Evolutionary conservation across 2,113 vertebrate genomes (phyloP), one percentile per base, ranked within the genome.

Genomic region (Phaethornis superciliosus): DNA sequence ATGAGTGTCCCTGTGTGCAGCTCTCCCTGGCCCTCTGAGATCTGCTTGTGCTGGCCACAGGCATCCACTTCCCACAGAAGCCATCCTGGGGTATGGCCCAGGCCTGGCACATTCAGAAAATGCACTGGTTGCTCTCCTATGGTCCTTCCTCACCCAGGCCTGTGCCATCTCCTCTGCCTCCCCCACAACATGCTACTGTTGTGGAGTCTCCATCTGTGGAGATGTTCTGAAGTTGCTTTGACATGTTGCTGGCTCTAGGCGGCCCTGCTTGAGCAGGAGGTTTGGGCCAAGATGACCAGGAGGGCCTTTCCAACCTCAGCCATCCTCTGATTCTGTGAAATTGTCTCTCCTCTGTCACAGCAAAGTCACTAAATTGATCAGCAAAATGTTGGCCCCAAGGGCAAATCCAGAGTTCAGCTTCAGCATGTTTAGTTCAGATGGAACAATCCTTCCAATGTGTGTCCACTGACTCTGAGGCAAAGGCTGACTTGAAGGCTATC

Each of bases 391-490:
- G 62, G 42, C 22, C 59, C 17, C 0, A 1, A 46, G 17, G 51
- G 17, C 24, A 87, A 72, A 60, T 23, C 23, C 54, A 22, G 14
- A 49, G 49, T 12, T 89, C 58, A 69, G 55, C 24, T 94, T 30
- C 26, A 3, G 15, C 0, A 1, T 15, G 24, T 27, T 28, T 42
- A 52, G 28, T 65, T 71, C 49, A 44, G 55, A 30, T 1, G 35
- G 62, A 75, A 17, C 0, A 0, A 56, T 76, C 51, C n/a, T 72
- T 71, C 54, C 0, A 0, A 52, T 4, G 21, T 21, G 54, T 44
- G 42, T 85, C 40, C 28, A 35, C 0, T 2, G 3, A 23, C 71
- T 72, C 89, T 54, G 63, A 88, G 51, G 37, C 64, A 74, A 94
- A 88, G 4, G 44, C 33, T 63, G 54, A 23, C 33, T 77, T 69